Evolutionary conservation across 2,888 invertebrate species (phyloP).

Genomic region (Amphipoea lucens): DNA sequence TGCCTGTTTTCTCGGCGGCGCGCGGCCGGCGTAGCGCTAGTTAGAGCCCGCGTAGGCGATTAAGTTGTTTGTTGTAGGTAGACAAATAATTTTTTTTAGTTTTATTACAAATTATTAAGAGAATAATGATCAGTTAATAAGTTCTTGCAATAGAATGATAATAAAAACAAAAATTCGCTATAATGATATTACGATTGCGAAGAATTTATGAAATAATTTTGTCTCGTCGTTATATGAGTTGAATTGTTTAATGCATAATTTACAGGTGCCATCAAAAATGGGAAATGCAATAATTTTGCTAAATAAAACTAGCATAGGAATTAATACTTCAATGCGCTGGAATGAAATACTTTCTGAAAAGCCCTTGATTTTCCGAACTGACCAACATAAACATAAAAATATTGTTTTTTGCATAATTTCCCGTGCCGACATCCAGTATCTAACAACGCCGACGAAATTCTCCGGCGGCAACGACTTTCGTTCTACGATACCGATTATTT

Average conservation of each 20-base stretch:
- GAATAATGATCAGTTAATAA: neutral
- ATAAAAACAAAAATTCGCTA: neutral
- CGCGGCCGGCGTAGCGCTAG: conserved; percentile 20
- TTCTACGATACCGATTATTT: conserved; percentile 40
- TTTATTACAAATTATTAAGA: neutral
- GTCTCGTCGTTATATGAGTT: too few species aligned
- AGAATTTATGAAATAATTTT: neutral
- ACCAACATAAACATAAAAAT: too few species aligned
- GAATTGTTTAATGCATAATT: neutral
- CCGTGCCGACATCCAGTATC: neutral
- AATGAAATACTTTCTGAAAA: neutral
- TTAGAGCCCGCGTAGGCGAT: conserved; percentile 11
- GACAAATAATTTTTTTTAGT: neutral
- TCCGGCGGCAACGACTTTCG: conserved; percentile 50
- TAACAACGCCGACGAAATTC: conserved; percentile 11
- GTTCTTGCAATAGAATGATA: neutral
- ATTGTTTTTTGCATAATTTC: conserved; percentile 1
- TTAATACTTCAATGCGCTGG: neutral
- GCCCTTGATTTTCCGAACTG: neutral
- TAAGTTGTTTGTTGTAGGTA: neutral
- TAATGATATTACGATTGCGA: neutral
- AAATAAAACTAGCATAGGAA: neutral
- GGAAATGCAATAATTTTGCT: neutral
- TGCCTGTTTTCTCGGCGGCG: conserved; percentile 42
- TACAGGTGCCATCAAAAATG: neutral